These are phyloP conservation scores for Triplophysa tibetana DNA, from an alignment of 2,113 vertebrate genomes.

Conservation along the genomic window DNA sequence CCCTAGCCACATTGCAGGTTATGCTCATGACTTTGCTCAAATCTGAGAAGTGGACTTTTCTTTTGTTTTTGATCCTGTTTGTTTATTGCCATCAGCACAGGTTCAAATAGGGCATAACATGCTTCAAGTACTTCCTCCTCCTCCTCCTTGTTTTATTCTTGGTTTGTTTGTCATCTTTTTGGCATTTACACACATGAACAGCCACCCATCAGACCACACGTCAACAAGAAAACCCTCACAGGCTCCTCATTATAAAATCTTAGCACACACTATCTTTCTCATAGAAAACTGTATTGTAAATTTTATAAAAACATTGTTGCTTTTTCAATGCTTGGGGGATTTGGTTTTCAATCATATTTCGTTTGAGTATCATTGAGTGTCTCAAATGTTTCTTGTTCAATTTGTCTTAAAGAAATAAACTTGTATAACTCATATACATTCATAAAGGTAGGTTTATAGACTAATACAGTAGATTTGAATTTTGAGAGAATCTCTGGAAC, in stretches of 20 bases:
- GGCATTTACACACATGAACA: slow-evolving; percentile 24
- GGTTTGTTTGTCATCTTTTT: slow-evolving; percentile 33
- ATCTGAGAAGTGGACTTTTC: neutral
- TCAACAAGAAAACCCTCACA: slow-evolving; percentile 24
- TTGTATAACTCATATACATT: no score
- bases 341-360: neutral
- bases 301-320: no score
- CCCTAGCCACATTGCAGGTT: neutral
- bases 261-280: neutral
- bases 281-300: no score
- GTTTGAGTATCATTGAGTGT: neutral
- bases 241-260: neutral
- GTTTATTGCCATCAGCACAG: slow-evolving; percentile 17
- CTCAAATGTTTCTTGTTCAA: neutral
- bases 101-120: slow-evolving; percentile 18
- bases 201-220: slow-evolving; percentile 19
- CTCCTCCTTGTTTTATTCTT: slow-evolving; percentile 14
- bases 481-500: no score
- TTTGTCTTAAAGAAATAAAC: no score
- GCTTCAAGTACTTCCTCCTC: slow-evolving; percentile 21
- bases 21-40: neutral
- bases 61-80: slow-evolving; percentile 12
- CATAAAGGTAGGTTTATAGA: no score
- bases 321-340: neutral
- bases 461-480: no score